Evolutionary conservation across 2,888 invertebrate genomes (phyloP).

Genomic region (Strigamia maritima): DNA sequence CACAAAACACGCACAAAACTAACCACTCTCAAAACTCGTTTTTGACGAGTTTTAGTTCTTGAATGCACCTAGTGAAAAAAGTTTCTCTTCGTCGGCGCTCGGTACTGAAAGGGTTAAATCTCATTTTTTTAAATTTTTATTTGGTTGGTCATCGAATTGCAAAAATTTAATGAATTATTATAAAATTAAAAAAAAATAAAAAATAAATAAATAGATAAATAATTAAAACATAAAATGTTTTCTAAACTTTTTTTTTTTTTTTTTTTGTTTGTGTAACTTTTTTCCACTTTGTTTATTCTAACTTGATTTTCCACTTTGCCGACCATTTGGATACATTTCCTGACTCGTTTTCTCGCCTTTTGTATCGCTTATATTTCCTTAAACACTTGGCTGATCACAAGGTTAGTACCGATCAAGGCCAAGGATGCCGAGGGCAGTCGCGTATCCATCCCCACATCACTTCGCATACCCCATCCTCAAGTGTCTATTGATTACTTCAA

Average conservation of each 20-base stretch:
- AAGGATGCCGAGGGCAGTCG: slow-evolving; percentile 29
- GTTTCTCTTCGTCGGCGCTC: too few species aligned
- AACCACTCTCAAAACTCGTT: too few species aligned
- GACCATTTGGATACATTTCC: slow-evolving; percentile 29
- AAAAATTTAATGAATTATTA: too few species aligned
- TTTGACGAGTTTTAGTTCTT: too few species aligned
- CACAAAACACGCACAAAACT: too few species aligned
- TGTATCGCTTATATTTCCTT: slow-evolving; percentile 17
- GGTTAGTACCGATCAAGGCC: slow-evolving; percentile 30
- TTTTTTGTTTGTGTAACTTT: background rate
- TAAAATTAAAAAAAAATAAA: too few species aligned
- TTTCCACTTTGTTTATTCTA: background rate
- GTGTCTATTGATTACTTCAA: slow-evolving; percentile 9
- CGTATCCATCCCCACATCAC: background rate
- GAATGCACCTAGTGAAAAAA: too few species aligned
- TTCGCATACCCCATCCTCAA: background rate
- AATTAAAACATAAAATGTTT: background rate
- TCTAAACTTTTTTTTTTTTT: background rate
- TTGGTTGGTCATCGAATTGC: too few species aligned
- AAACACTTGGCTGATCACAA: slow-evolving; percentile 27
- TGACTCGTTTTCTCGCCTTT: slow-evolving; percentile 17
- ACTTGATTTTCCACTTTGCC: slow-evolving; percentile 6
- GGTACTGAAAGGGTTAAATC: too few species aligned
- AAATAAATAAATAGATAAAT: background rate
- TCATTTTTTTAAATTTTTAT: background rate